A percentile compares a stretch with the other conserved stretches of the same genome.
phyloP scores from a whole-genome alignment of 2,888 invertebrate species.

The Eristalis tenax region DNA sequence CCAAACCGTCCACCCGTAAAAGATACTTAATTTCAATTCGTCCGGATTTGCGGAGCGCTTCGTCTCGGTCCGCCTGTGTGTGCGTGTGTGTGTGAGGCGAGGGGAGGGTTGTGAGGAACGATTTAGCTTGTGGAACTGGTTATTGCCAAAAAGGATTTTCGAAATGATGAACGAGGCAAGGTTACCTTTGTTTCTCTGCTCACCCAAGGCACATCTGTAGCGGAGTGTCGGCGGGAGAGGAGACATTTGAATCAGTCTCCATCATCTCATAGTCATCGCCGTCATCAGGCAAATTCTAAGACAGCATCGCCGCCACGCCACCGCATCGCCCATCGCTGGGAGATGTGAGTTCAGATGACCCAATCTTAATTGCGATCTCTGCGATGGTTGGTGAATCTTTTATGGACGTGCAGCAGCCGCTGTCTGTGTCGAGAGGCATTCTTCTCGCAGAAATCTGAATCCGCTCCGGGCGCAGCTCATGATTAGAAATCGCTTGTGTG shows the following conservation, averaged over 20 bases:
- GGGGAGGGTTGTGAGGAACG: not conserved
- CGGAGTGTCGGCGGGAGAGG: too few species aligned
- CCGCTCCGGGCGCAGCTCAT: constrained; percentile 38
- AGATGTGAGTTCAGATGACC: constrained; percentile 59
- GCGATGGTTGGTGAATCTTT: constrained; percentile 55
- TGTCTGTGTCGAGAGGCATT: not conserved
- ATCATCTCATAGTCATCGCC: constrained; percentile 33
- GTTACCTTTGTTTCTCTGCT: not conserved
- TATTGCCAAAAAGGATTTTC: constrained; percentile 55
- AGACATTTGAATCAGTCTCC: constrained; percentile 8
- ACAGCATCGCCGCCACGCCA: too few species aligned
- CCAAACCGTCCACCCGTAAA: constrained; percentile 68
- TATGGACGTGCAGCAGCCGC: constrained; percentile 34
- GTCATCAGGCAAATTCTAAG: constrained; percentile 23
- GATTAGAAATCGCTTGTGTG: constrained; percentile 62
- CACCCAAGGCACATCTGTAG: not conserved
- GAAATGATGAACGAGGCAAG: not conserved
- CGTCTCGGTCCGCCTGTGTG: not conserved
- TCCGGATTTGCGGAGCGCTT: constrained; percentile 32
- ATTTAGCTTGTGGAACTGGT: constrained; percentile 36
- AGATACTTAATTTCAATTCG: constrained; percentile 71
- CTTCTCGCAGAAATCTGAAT: constrained; percentile 23
- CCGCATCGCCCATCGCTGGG: constrained; percentile 9
- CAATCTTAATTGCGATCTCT: constrained; percentile 67
- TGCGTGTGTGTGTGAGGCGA: not conserved